Percentiles rank a stretch among this genome's conserved stretches.
Evolutionary conservation across 30 jellyfish, hydroid and myxozoan species (phyloP).

Genomic region (Morbakka virulenta): DNA sequence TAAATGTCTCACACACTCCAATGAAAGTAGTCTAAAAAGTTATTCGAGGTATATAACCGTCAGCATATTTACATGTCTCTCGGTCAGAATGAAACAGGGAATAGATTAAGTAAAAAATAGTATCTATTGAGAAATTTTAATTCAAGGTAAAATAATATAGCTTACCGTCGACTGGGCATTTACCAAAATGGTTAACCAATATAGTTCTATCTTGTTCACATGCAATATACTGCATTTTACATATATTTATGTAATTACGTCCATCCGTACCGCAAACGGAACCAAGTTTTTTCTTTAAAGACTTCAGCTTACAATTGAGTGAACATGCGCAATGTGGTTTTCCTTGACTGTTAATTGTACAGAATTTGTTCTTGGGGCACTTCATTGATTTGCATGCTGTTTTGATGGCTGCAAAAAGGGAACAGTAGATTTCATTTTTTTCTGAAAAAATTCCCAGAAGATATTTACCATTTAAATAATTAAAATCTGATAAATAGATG

Average conservation of each 20-base stretch:
- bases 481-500: no score
- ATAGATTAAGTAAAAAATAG: no score
- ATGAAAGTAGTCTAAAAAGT: no score
- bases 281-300: background rate
- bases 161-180: background rate
- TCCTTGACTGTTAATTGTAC: background rate
- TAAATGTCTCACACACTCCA: no score
- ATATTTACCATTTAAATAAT: no score
- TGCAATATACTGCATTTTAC: conserved; percentile 2
- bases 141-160: background rate
- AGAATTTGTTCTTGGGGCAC: background rate
- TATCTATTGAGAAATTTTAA: no score
- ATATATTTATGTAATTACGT: background rate
- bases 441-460: no score
- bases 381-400: background rate
- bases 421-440: background rate
- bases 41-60: no score
- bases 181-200: background rate
- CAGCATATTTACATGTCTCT: no score
- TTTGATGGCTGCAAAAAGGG: background rate
- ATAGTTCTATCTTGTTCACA: background rate
- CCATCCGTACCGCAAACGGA: conserved; percentile 17
- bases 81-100: no score
- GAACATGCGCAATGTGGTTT: background rate
- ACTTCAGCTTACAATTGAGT: background rate